Conservation (phyloP, 2,113 vertebrate species). For the Takifugu flavidus region DNA sequence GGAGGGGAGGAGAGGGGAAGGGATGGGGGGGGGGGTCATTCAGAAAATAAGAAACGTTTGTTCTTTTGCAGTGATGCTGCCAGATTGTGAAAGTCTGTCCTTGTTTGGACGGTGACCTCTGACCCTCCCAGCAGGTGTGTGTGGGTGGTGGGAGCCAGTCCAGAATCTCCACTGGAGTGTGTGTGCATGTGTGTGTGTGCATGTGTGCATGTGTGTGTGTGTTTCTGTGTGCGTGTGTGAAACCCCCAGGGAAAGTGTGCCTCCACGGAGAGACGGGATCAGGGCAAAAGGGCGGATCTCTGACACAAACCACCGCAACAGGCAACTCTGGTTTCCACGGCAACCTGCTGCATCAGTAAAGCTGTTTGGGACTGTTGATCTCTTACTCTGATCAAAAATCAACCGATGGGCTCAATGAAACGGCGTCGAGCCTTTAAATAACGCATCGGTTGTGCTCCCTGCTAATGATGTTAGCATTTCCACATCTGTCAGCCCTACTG, state of each 20-base stretch:
- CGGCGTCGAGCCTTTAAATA: too few species aligned
- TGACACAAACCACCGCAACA: slow-evolving; percentile 49
- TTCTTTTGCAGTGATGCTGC: slow-evolving; percentile 4
- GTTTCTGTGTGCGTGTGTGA: slow-evolving; percentile 33
- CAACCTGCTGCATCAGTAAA: slow-evolving; percentile 51
- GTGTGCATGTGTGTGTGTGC: not conserved
- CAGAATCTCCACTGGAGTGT: slow-evolving; percentile 27
- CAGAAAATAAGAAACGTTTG: slow-evolving; percentile 10
- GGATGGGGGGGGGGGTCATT: not conserved
- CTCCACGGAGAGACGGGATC: slow-evolving; percentile 49
- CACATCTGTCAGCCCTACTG: too few species aligned
- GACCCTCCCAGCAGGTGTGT: slow-evolving; percentile 75
- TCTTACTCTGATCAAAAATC: slow-evolving; percentile 8
- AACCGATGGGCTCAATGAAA: too few species aligned
- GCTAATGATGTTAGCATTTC: too few species aligned
- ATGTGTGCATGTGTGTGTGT: slow-evolving; percentile 46
- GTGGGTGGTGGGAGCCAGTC: slow-evolving; percentile 42
- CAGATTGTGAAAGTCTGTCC: slow-evolving; percentile 27
- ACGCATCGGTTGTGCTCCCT: too few species aligned
- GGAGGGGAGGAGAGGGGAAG: too few species aligned
- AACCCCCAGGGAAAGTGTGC: slow-evolving; percentile 74
- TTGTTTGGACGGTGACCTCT: slow-evolving; percentile 52
- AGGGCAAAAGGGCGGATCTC: slow-evolving; percentile 55
- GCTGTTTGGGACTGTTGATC: slow-evolving; percentile 43
- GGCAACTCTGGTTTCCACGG: slow-evolving; percentile 53